Evolutionary conservation across 1,140 invertebrate genomes (phyloP).

Genomic region (Drusus annulatus): DNA sequence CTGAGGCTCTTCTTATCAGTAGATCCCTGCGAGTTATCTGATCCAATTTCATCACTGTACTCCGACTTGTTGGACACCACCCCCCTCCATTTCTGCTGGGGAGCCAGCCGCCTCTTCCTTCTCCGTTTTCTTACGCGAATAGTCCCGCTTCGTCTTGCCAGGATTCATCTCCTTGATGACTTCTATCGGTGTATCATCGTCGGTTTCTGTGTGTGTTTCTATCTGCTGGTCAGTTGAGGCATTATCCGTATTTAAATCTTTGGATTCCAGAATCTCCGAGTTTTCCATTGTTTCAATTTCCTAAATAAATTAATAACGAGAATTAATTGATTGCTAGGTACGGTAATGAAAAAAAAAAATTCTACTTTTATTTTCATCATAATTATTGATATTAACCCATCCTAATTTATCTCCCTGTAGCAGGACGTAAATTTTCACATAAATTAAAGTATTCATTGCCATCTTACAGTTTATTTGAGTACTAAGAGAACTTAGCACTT

Average conservation of each 20-base stretch:
- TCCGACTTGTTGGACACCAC: constrained; percentile 61
- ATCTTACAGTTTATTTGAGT: no score
- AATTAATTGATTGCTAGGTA: no score
- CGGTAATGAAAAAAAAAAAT: no score
- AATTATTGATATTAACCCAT: no score
- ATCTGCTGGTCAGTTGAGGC: neutral
- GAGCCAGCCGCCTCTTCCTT: constrained; percentile 65
- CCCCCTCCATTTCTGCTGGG: constrained; percentile 63
- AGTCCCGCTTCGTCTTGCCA: constrained; percentile 64
- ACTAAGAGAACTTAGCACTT: no score
- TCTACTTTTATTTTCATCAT: no score
- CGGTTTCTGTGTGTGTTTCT: constrained; percentile 70
- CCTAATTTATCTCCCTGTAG: no score
- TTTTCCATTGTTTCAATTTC: constrained; percentile 30
- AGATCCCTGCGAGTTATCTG: constrained; percentile 60
- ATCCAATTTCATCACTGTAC: constrained; percentile 62
- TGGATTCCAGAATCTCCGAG: neutral
- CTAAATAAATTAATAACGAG: constrained; percentile 13
- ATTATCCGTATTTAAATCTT: constrained; percentile 1
- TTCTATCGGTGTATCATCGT: constrained; percentile 76
- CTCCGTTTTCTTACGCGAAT: constrained; percentile 67
- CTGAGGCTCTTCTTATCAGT: constrained; percentile 61
- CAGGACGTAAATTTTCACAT: no score
- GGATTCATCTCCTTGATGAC: constrained; percentile 69
- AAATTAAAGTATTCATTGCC: no score